Conservation (phyloP, 2,888 invertebrate species). For the Muschampia plurimacula region DNA sequence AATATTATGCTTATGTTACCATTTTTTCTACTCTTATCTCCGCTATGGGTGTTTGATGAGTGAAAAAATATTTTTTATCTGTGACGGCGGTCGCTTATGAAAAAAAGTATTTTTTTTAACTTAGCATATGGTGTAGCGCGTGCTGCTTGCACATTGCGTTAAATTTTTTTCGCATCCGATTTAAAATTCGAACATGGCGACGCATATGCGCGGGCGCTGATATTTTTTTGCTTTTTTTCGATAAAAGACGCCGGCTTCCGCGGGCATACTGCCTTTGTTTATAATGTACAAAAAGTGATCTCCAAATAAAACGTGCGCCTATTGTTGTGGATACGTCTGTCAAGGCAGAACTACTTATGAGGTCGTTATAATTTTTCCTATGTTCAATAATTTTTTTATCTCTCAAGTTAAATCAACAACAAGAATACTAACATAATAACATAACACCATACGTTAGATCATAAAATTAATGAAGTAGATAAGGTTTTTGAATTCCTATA, state of each 20-base stretch:
- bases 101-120: conserved; percentile 64
- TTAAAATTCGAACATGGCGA: conserved; percentile 77
- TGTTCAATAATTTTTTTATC: not conserved
- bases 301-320: conserved; percentile 47
- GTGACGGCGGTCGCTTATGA: conserved; percentile 47
- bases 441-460: too few species aligned
- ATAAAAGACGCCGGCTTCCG: conserved; percentile 60
- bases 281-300: conserved; percentile 52
- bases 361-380: conserved; percentile 24
- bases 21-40: conserved; percentile 77
- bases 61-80: conserved; percentile 51
- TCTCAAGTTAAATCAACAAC: too few species aligned
- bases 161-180: conserved; percentile 83
- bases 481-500: not conserved
- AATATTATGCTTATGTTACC: conserved; percentile 84
- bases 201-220: conserved; percentile 71
- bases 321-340: conserved; percentile 47
- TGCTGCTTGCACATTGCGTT: conserved; percentile 79
- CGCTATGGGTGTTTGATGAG: conserved; percentile 72
- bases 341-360: conserved; percentile 28
- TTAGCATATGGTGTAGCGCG: conserved; percentile 79
- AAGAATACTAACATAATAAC: too few species aligned
- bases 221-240: conserved; percentile 63
- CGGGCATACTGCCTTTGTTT: conserved; percentile 53
- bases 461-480: too few species aligned